phyloP scores from a whole-genome alignment of 2,797 vertebrate species.

The Phoeniculus purpureus region DNA sequence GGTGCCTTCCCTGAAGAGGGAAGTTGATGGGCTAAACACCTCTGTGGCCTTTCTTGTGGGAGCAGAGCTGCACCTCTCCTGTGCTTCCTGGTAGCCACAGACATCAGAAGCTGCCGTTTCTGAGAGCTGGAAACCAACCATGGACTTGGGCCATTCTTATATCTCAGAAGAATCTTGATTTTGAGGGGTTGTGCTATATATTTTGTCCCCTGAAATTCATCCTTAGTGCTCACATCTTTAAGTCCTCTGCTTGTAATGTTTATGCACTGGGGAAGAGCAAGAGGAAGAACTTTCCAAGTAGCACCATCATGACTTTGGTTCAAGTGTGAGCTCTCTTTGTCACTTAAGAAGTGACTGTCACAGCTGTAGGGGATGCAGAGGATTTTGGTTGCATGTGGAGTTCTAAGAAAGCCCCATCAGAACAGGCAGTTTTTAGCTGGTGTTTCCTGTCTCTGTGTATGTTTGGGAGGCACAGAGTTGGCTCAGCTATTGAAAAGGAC shows the following conservation, averaged over 20 bases:
- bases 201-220: background rate
- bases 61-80: background rate
- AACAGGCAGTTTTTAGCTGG: background rate
- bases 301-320: accelerated
- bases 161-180: background rate
- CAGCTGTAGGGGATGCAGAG: background rate
- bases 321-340: background rate
- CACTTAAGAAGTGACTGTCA: background rate
- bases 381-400: background rate
- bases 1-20: background rate
- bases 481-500: background rate
- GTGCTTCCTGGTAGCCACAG: accelerated
- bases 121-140: background rate
- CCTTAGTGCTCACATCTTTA: background rate
- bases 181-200: background rate
- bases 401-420: background rate
- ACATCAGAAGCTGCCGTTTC: background rate
- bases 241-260: background rate
- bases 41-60: background rate
- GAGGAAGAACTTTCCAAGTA: background rate
- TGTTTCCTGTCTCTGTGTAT: background rate
- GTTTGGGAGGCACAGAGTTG: background rate
- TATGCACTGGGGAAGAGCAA: background rate
- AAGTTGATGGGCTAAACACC: background rate
- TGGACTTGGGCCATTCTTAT: background rate